Evolutionary conservation across 2,113 vertebrate species (phyloP), one percentile per base, ranked within the genome.

Genomic region (Equus przewalskii): DNA sequence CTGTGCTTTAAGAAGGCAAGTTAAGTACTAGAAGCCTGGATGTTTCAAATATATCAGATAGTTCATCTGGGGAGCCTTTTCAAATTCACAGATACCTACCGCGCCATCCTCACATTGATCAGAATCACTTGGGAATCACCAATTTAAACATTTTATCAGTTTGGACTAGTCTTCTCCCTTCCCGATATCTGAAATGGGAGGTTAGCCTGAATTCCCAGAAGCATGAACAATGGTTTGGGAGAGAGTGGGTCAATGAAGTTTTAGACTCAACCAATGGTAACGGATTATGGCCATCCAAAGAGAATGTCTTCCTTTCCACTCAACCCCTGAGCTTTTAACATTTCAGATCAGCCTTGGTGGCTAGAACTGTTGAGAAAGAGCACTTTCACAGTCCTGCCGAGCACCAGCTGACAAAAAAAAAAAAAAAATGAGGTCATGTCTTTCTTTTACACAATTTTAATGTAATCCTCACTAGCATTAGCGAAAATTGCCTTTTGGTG

Each of bases 401-500:
- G 41, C 33, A 91, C 16, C n/a, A 95, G 90, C 85, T 89, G 67
- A 95, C 80, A 97, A 72, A 98, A 89, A 46, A 79, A 73, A 76
- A 41, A 72, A 75, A 56, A 60, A 87, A 96, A 94, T 15, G 76
- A 86, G 93, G 67, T 96, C 90, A 60, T 21, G 10, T 88, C 93
- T 96, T 86, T 80, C 60, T 97, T 98, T 97, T 95, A 94, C 94
- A 93, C 79, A 78, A 70, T 95, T 97, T 80, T 97, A 98, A 97
- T 97, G 95, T 94, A 95, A 97, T 84, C 94, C 80, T 97, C 82
- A 65, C 36, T 90, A 95, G 94, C 81, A 96, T 96, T 97, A 98
- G 89, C 13, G 46, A 97, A 98, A 98, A 98, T 97, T 98, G 96
- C 49, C 84, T 96, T 97, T 97, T 72, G 76, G 78, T 97, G 84